Percentiles rank a stretch among this genome's conserved stretches.
These are phyloP conservation scores for Argyresthia goedartella DNA, from an alignment of 2,888 invertebrate genomes.

Conservation along the genomic window DNA sequence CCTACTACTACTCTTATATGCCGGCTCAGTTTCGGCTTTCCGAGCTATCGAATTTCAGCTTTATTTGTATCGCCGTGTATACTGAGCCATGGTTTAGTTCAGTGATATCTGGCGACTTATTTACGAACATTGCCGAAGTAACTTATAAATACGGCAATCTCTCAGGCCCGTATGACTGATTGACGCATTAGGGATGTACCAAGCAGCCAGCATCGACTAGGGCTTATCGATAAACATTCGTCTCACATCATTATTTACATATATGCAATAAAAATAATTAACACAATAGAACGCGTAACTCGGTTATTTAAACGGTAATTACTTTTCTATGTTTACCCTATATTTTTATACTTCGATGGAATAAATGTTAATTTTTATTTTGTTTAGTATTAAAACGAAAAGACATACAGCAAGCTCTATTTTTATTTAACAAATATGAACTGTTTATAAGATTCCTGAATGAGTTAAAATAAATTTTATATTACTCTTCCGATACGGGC, in stretches of 20 bases:
- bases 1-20: no score
- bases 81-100: no score
- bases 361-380: constrained; percentile 67
- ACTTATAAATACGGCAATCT: no score
- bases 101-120: no score
- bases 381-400: constrained; percentile 69
- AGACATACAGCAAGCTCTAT: constrained; percentile 54
- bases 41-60: no score
- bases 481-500: constrained; percentile 42
- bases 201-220: background rate
- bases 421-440: constrained; percentile 33
- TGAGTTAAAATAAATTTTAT: constrained; percentile 63
- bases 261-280: no score
- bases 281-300: constrained; percentile 16
- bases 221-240: background rate
- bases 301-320: constrained; percentile 23
- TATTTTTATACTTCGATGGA: constrained; percentile 68
- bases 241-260: background rate
- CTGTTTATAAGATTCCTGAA: constrained; percentile 39
- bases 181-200: background rate
- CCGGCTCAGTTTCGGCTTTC: no score
- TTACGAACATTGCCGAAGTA: no score
- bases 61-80: no score
- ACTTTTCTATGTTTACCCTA: constrained; percentile 65
- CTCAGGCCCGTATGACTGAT: constrained; percentile 22